phyloP scores from a whole-genome alignment of 2,888 invertebrate genomes.

The Gastracanthus pulcherrimus region DNA sequence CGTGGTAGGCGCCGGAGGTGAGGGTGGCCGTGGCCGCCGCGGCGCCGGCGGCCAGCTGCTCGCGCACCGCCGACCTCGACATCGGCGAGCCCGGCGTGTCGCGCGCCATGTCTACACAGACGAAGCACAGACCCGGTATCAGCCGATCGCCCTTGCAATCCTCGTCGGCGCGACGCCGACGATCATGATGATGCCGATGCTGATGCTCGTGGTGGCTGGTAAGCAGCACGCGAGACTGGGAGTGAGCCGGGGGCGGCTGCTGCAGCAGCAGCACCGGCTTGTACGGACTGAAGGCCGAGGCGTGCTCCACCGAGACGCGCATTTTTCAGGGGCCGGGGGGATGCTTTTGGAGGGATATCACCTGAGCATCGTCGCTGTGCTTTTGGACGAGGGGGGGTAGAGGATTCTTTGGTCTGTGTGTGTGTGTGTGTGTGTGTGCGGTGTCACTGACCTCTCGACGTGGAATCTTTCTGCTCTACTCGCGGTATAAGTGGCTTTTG shows the following conservation, averaged over 20 bases:
- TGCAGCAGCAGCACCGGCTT: conserved; percentile 18
- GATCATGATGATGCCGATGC: background rate
- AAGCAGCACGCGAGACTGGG: background rate
- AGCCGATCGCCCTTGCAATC: background rate
- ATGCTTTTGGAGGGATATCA: no score
- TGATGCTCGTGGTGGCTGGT: background rate
- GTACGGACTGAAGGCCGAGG: conserved; percentile 65
- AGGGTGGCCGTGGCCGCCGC: conserved; percentile 76
- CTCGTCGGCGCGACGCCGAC: background rate
- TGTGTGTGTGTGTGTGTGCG: background rate
- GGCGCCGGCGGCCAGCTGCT: conserved; percentile 50
- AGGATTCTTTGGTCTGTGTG: no score
- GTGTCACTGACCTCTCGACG: no score
- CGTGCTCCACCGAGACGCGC: conserved; percentile 64
- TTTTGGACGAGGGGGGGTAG: no score
- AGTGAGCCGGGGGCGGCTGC: background rate
- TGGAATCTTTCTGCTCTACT: no score
- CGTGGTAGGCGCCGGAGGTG: conserved; percentile 77
- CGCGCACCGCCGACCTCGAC: conserved; percentile 76
- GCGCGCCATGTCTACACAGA: conserved; percentile 78
- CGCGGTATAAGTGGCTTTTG: no score
- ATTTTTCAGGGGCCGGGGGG: conserved; percentile 52
- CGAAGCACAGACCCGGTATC: conserved; percentile 50
- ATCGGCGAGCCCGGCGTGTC: conserved; percentile 78
- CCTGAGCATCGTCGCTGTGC: background rate